These are phyloP conservation scores for Dermolepida albohirtum DNA, from an alignment of 2,888 invertebrate genomes.

Conservation along the genomic window DNA sequence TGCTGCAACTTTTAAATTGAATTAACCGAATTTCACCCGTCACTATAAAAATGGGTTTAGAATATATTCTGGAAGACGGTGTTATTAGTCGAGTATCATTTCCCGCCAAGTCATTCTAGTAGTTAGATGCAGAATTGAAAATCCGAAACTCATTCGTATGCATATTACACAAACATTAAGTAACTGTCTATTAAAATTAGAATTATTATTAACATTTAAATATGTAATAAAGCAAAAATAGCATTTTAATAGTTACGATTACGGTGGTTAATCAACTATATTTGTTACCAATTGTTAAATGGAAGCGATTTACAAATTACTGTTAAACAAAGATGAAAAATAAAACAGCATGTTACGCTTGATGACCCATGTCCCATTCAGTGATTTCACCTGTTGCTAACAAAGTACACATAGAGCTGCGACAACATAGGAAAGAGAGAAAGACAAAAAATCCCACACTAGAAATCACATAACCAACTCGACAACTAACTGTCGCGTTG, in stretches of 20 bases:
- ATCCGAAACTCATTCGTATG: too few species aligned
- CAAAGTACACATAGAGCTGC: slow-evolving; percentile 40
- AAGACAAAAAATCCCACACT: slow-evolving; percentile 25
- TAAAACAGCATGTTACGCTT: slow-evolving; percentile 54
- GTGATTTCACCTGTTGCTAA: slow-evolving; percentile 52
- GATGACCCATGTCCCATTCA: slow-evolving; percentile 56
- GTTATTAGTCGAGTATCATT: too few species aligned
- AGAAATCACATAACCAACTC: slow-evolving; percentile 38
- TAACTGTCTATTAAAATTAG: too few species aligned
- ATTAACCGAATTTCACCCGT: too few species aligned
- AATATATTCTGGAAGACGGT: too few species aligned
- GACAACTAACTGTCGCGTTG: slow-evolving; percentile 30
- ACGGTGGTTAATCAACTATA: slow-evolving; percentile 1
- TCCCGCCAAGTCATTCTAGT: too few species aligned
- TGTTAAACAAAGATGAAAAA: slow-evolving; percentile 50
- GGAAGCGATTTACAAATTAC: slow-evolving; percentile 50
- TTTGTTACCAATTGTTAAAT: slow-evolving; percentile 33
- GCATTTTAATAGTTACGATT: not conserved
- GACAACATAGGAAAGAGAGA: slow-evolving; percentile 16
- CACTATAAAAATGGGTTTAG: too few species aligned
- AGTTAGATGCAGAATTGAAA: too few species aligned
- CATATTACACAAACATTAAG: too few species aligned
- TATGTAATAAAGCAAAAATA: too few species aligned
- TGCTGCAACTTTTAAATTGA: too few species aligned
- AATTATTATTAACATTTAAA: too few species aligned